Percentiles rank a stretch among this genome's conserved stretches.
Conservation (phyloP, 2,797 vertebrate genomes). For the Limnodromus scolopaceus region DNA sequence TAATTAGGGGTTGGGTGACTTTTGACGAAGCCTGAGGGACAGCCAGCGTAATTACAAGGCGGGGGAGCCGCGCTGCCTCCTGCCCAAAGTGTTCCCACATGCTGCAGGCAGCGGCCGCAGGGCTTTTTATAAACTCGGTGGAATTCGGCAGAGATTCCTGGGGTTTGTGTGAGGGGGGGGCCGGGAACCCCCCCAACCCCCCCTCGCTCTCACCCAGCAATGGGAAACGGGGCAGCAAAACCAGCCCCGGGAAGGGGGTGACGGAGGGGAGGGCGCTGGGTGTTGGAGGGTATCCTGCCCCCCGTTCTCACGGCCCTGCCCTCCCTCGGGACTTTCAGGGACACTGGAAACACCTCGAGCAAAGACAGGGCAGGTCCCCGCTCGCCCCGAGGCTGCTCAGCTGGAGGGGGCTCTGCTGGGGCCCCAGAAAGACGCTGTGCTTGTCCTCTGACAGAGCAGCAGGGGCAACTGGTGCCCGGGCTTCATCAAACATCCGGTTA, state of each 20-base stretch:
- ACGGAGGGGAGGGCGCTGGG: not conserved
- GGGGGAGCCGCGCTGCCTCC: not conserved
- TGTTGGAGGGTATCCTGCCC: rapidly evolving
- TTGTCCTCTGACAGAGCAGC: rapidly evolving
- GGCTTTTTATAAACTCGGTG: not conserved
- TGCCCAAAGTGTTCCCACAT: constrained; percentile 32
- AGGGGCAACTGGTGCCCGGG: rapidly evolving
- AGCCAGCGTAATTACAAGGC: constrained; percentile 44
- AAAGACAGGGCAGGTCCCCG: rapidly evolving
- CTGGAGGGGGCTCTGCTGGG: not conserved
- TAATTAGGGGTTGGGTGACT: not conserved
- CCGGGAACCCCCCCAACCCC: not conserved
- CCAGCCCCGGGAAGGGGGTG: rapidly evolving
- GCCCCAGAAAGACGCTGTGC: not conserved
- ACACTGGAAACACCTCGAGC: rapidly evolving
- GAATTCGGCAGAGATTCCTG: not conserved
- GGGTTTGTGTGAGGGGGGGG: not conserved
- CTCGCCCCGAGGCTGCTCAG: rapidly evolving
- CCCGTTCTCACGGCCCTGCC: too few relatives aligned
- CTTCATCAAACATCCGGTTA: rapidly evolving
- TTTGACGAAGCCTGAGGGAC: not conserved
- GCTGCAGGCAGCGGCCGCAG: not conserved
- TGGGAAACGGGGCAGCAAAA: not conserved
- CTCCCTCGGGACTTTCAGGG: not conserved
- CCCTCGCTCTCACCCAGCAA: not conserved